Conservation (phyloP, 2,797 vertebrate species). For the Loriculus beryllinus region DNA sequence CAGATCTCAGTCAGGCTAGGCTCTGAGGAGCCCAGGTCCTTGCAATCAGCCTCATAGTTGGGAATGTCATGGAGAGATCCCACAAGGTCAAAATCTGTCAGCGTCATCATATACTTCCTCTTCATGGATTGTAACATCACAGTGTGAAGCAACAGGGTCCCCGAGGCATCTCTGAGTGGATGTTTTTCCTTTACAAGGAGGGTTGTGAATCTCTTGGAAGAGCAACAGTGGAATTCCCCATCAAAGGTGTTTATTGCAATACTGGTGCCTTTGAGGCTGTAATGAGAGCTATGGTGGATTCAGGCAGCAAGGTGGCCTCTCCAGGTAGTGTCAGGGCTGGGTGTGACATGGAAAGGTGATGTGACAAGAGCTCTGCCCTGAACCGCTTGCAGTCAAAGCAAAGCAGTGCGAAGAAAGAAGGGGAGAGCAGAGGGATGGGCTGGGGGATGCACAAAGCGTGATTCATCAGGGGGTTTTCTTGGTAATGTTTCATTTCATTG, state of each 20-base stretch:
- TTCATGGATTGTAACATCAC: background rate
- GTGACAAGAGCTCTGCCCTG: background rate
- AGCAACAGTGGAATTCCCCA: slow-evolving; percentile 37
- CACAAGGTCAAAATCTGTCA: slow-evolving; percentile 21
- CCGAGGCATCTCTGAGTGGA: background rate
- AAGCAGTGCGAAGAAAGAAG: background rate
- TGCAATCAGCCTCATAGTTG: background rate
- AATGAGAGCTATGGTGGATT: background rate
- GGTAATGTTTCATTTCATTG: background rate
- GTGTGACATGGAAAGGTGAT: accelerated
- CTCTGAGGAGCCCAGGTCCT: background rate
- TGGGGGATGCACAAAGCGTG: background rate
- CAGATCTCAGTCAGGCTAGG: background rate
- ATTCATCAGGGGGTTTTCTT: background rate
- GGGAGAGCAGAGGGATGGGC: background rate
- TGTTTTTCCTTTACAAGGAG: slow-evolving; percentile 6
- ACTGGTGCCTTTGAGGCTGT: background rate
- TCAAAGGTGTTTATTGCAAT: slow-evolving; percentile 4
- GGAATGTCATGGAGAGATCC: background rate
- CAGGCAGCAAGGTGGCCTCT: background rate
- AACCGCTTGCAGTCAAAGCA: background rate
- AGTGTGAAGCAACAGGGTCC: slow-evolving; percentile 20
- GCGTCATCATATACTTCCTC: slow-evolving; percentile 8
- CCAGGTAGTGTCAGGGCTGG: background rate
- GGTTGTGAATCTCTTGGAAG: background rate